Base-by-base conservation (phyloP, 2,113 vertebrate genomes). In the Entelurus aequoreus region DNA sequence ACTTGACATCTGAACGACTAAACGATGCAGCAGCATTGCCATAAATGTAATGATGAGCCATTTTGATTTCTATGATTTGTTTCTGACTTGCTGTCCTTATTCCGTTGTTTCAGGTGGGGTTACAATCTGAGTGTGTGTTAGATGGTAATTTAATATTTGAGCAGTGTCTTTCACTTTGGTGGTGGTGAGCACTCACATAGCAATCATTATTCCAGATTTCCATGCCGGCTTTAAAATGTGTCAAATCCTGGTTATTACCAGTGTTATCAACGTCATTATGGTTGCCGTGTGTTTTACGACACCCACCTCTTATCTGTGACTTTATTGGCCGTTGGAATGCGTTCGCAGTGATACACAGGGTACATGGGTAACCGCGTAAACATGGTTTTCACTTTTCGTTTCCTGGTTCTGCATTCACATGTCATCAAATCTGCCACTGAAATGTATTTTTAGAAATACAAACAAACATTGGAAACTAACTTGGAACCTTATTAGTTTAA, bases 321-420 rank as follows among this genome's bases (percentile, higher is more conserved):
- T 87, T 88, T 89, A 89, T 86, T 68, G 82, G 56, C 63, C 72
- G 67, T 46, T 10, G 87, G 84, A 87, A 90, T 90, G 84, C 54
- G 37, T 60, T 53, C 49, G 46, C 49, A 58, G 49, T 37, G 48
- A 82, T 57, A 63, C 40, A 13, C 36, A 10, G 38, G 50, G 66
- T 54, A 38, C 70, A 52, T 59, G 66, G 77, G 54, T 60, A 21
- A 73, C 68, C 71, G 51, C 59, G 35, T 56, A 65, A 78, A 82
- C 76, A 48, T 58, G 58, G 75, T 74, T 84, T 82, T 84, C 74
- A 80, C 75, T 81, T 72, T 57, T 76, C 81, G 69, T 51, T 83
- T 77, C 70, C 51, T 12, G 1, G 10, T 50, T 63, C 47, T 51
- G 5, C 35, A 12, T 61, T 44, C 14, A 8, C 48, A 16, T 12